Base-by-base conservation (phyloP, 2,888 invertebrate genomes). In the Melikaiella ostensackeni region DNA sequence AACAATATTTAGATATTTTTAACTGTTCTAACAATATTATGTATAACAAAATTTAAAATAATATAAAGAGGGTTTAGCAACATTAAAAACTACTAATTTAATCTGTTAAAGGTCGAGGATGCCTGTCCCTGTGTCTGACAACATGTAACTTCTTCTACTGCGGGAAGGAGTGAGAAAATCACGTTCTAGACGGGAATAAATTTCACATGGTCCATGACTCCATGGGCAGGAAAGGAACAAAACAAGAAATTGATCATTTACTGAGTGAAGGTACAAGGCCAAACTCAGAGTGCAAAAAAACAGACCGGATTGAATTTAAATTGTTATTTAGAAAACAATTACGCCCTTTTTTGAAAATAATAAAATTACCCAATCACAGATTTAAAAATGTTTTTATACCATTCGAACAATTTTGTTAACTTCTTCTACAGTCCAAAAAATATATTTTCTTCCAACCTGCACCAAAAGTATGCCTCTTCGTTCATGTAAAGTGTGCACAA, bases 101-200 rank as follows among this genome's bases (percentile, higher is more conserved):
- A 46, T 46, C 46, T 46, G 46, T 46, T 46, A 24, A 55, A 55
- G n/a, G 24, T 24, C 21, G 55, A 55, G 55, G 55, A 55, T 24
- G 55, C 21, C 46, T 55, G 21, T 55, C 46, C 3, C 35, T n/a
- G 38, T 24, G 64, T 64, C 64, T 64, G 64, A 64, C 64, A 38
- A 64, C 64, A 64, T 38, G 38, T 27, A 38, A 64, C 64, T 64
- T 64, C 11, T 64, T 64, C 64, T 64, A 64, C 64, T 64, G n/a
- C n/a, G 38, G 4, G 35, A 63, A 33, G 21, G 38, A 38, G 8
- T 38, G 21, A n/a, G 38, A 38, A 61, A 61, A 30, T 61, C 16
- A 16, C 30, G 24, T 19, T 24, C 21, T 24, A 24, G 57, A 61
- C 27, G 30, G 24, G 33, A 62, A 33, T 62, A 33, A 62, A 62